phyloP scores from a whole-genome alignment of 1,140 invertebrate species.

The Pogonomyrmex californicus region DNA sequence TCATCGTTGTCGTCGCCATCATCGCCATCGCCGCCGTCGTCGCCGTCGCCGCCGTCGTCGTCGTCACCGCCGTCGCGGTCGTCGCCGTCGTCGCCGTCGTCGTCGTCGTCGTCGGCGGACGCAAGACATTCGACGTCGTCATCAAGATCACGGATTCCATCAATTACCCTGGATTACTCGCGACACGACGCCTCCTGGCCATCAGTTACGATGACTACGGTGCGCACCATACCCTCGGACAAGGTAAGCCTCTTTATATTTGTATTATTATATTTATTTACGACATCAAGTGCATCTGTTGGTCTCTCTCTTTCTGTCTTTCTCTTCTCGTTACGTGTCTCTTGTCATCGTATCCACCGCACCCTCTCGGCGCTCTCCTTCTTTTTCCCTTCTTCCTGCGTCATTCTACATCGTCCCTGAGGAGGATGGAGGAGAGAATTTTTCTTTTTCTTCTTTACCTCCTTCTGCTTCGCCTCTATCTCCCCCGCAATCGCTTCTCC shows the following conservation, averaged over 20 bases:
- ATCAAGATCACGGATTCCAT: constrained; percentile 70
- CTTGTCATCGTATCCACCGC: constrained; percentile 67
- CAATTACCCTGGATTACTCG: constrained; percentile 78
- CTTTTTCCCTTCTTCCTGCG: not conserved
- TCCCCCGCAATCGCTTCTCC: not conserved
- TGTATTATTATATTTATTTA: not conserved
- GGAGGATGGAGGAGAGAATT: constrained; percentile 27
- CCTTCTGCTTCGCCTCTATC: constrained; percentile 45
- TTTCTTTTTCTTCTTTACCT: constrained; percentile 38
- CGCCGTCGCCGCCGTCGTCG: constrained; percentile 18
- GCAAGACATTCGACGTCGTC: constrained; percentile 64
- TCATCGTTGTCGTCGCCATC: constrained; percentile 64
- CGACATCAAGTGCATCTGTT: not conserved
- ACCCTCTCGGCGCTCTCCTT: constrained; percentile 55
- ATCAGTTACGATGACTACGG: constrained; percentile 82
- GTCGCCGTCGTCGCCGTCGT: constrained; percentile 46
- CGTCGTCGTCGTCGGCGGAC: constrained; percentile 57
- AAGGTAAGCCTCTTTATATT: constrained; percentile 78
- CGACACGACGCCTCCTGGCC: constrained; percentile 61
- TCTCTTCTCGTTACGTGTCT: constrained; percentile 6
- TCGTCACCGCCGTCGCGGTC: constrained; percentile 48
- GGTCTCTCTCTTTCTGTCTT: not conserved
- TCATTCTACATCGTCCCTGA: constrained; percentile 33
- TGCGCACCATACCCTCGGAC: constrained; percentile 84
- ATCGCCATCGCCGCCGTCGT: not conserved